A percentile compares a stretch with the other conserved stretches of the same genome.
phyloP scores from a whole-genome alignment of 2,797 vertebrate species.

The Gymnothorax reevesii region DNA sequence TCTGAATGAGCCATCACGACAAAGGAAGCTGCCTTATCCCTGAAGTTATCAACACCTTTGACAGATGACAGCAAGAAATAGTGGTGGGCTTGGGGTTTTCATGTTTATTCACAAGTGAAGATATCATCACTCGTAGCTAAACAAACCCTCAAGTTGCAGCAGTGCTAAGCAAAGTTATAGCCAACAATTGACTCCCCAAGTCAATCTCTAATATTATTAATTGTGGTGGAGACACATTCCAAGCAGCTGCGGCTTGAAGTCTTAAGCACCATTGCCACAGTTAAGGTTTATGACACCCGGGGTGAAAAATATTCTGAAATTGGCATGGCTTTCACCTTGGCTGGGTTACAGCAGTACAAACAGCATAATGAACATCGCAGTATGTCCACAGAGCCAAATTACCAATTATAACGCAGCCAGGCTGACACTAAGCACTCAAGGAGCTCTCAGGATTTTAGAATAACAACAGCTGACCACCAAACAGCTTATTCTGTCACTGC shows the following conservation, averaged over 20 bases:
- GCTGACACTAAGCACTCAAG: background rate
- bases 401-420: background rate
- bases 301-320: background rate
- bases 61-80: too few species aligned
- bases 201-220: too few species aligned
- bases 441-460: background rate
- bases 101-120: too few species aligned
- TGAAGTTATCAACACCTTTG: too few species aligned
- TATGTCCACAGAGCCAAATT: background rate
- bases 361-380: background rate
- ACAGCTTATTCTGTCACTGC: background rate
- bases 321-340: slow-evolving; percentile 11
- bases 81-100: too few species aligned
- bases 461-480: background rate
- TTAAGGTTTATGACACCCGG: background rate
- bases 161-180: too few species aligned
- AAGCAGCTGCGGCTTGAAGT: background rate
- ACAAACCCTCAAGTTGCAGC: too few species aligned
- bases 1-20: too few species aligned
- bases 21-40: too few species aligned
- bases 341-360: background rate
- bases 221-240: background rate
- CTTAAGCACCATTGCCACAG: background rate
- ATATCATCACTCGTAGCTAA: too few species aligned
- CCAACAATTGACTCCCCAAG: too few species aligned